Conservation (phyloP, 64 coral and sea anemone species). For the Pachyseris speciosa region DNA sequence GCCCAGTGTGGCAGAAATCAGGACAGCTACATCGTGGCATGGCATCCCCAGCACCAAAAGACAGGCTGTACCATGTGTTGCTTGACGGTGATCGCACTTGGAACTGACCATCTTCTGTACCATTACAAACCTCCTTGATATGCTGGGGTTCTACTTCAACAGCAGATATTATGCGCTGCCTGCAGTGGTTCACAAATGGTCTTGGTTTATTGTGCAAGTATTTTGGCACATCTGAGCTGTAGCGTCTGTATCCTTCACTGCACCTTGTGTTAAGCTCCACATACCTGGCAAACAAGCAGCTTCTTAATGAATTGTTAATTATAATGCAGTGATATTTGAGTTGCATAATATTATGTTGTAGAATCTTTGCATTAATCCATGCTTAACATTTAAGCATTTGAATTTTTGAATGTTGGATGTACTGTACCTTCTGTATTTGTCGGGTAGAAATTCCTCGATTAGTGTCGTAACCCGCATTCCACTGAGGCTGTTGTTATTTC, state of each 20-base stretch:
- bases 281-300: conserved; percentile 50
- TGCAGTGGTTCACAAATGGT: conserved; percentile 59
- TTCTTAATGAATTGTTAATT: conserved; percentile 32
- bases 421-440: conserved; percentile 53
- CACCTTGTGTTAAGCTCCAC: conserved; percentile 65
- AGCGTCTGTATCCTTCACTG: conserved; percentile 48
- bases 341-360: not conserved
- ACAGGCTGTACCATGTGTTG: conserved; percentile 40
- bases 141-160: conserved; percentile 30
- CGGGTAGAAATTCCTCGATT: conserved; percentile 61
- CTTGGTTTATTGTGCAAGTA: conserved; percentile 70
- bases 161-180: conserved; percentile 36
- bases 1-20: conserved; percentile 58
- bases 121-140: conserved; percentile 29
- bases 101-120: conserved; percentile 38
- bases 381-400: conserved; percentile 4
- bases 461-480: conserved; percentile 61
- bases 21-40: conserved; percentile 70
- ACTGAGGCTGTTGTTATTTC: conserved; percentile 60
- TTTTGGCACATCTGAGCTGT: conserved; percentile 52
- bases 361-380: conserved; percentile 29
- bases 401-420: conserved; percentile 3
- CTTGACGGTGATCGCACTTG: conserved; percentile 45
- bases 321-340: not conserved
- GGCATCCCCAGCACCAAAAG: conserved; percentile 58